These are phyloP conservation scores for Sitobion miscanthi DNA, from an alignment of 1,140 invertebrate species.

Conservation along the genomic window DNA sequence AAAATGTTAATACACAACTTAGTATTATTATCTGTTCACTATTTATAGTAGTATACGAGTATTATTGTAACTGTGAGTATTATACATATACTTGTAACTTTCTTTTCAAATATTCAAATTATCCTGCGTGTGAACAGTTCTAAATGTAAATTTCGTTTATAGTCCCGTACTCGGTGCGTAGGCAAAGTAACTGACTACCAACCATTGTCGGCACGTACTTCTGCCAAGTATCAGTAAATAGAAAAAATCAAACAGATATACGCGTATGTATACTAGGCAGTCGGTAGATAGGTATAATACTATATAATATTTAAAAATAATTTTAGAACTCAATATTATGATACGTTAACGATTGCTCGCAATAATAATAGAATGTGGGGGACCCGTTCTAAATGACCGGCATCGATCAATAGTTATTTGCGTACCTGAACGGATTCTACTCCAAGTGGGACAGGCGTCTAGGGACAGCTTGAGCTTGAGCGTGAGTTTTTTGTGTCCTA, in stretches of 20 bases:
- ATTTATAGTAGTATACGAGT: background rate
- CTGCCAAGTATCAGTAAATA: background rate
- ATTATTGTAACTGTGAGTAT: background rate
- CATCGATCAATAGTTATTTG: background rate
- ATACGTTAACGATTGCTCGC: background rate
- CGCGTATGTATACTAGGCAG: background rate
- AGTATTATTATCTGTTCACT: background rate
- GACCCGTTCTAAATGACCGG: background rate
- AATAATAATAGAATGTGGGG: background rate
- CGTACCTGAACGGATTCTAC: constrained; percentile 56
- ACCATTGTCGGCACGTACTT: background rate
- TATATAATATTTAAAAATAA: background rate
- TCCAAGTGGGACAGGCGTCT: constrained; percentile 53
- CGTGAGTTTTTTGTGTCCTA: constrained; percentile 47
- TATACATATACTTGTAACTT: background rate
- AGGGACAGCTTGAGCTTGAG: constrained; percentile 46
- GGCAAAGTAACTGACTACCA: background rate
- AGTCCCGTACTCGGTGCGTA: background rate
- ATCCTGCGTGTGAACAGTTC: background rate
- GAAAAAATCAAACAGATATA: background rate
- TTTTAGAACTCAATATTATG: no score
- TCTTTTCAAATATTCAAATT: background rate
- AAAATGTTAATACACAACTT: background rate
- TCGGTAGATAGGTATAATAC: background rate
- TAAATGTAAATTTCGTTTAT: background rate